These are phyloP conservation scores for Pegoplata infirma DNA, from an alignment of 2,888 invertebrate genomes.

Conservation along the genomic window DNA sequence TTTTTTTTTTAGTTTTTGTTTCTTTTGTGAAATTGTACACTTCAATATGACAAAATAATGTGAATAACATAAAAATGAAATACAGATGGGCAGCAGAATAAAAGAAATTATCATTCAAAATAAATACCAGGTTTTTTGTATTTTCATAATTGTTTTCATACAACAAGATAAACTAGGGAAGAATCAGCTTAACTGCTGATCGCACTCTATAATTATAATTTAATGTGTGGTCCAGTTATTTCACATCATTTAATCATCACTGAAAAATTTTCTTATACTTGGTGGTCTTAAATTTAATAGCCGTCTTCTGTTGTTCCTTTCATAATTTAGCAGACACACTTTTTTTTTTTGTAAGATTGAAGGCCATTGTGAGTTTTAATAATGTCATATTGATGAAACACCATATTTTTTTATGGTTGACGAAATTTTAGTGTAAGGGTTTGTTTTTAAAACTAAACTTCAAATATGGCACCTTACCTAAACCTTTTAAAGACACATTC, in stretches of 20 bases:
- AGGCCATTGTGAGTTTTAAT: slow-evolving; percentile 26
- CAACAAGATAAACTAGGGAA: slow-evolving; percentile 43
- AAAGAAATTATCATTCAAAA: slow-evolving; percentile 60
- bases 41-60: slow-evolving; percentile 62
- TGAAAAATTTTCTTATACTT: slow-evolving; percentile 40
- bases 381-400: slow-evolving; percentile 44
- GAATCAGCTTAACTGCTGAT: slow-evolving; percentile 46
- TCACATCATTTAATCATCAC: slow-evolving; percentile 26
- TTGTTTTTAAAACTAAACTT: slow-evolving; percentile 8
- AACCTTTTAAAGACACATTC: neutral
- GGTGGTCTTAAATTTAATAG: slow-evolving; percentile 42
- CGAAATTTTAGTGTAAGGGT: slow-evolving; percentile 5
- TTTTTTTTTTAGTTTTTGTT: no score
- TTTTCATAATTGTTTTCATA: slow-evolving; percentile 50
- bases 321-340: slow-evolving; percentile 9
- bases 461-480: slow-evolving; percentile 48
- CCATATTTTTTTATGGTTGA: neutral
- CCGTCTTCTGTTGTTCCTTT: no score
- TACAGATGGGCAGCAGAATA: slow-evolving; percentile 25
- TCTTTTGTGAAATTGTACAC: slow-evolving; percentile 58
- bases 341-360: slow-evolving; percentile 16
- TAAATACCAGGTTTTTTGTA: slow-evolving; percentile 53
- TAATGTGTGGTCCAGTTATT: slow-evolving; percentile 57
- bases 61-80: neutral
- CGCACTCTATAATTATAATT: slow-evolving; percentile 37